Evolutionary conservation across 2,888 invertebrate species (phyloP).

Genomic region (Acanthosepion pharaonis): DNA sequence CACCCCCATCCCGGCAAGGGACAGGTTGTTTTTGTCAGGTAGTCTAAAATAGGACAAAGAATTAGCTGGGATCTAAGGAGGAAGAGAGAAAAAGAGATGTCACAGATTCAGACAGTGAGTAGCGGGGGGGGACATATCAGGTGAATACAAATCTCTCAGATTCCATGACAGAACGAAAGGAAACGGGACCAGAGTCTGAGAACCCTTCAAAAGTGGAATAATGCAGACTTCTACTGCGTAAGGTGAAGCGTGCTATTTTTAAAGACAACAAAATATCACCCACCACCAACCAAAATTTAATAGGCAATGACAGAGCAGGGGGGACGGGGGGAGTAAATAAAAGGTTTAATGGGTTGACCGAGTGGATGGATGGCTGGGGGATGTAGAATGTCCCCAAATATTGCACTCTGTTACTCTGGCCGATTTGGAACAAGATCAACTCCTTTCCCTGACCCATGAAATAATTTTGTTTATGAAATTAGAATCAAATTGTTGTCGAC

Average conservation of each 20-base stretch:
- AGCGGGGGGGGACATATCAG: not conserved
- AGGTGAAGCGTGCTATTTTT: not conserved
- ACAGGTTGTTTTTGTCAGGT: not conserved
- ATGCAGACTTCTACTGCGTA: not conserved
- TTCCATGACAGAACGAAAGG: not conserved
- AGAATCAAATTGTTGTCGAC: too few relatives aligned
- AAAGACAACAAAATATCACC: not conserved
- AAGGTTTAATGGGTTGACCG: too few relatives aligned
- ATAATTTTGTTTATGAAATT: too few relatives aligned
- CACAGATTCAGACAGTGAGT: not conserved
- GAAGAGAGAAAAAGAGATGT: not conserved
- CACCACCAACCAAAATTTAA: not conserved
- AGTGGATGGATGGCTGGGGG: not conserved
- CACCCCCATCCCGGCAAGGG: not conserved
- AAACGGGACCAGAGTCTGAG: not conserved
- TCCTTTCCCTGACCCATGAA: not conserved
- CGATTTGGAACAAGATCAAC: not conserved
- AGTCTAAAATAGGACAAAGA: not conserved
- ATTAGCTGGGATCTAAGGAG: not conserved
- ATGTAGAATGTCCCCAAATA: not conserved
- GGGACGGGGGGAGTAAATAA: too few relatives aligned
- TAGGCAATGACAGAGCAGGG: not conserved
- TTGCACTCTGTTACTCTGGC: not conserved
- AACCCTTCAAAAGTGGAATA: not conserved
- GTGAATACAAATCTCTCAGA: too few relatives aligned